A percentile compares a stretch with the other conserved stretches of the same genome.
Evolutionary conservation across 2,888 invertebrate species (phyloP).

Genomic region (Noctua fimbriata): DNA sequence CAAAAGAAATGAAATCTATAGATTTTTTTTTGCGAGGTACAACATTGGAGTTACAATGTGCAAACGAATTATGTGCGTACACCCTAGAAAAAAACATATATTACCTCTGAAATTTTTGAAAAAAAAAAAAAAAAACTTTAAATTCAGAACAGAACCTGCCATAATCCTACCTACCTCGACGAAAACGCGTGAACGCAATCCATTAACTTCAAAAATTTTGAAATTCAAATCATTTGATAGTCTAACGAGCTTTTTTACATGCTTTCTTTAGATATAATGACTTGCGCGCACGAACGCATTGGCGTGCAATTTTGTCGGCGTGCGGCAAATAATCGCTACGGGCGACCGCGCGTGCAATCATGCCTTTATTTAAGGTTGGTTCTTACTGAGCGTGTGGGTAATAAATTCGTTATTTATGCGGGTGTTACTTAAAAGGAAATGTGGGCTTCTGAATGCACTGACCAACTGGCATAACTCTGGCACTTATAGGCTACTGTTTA

Average conservation of each 20-base stretch:
- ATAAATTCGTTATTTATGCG: constrained; percentile 31
- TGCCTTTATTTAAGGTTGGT: constrained; percentile 70
- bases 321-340: constrained; percentile 87
- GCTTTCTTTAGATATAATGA: constrained; percentile 67
- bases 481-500: constrained; percentile 22
- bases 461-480: background rate
- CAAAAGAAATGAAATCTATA: background rate
- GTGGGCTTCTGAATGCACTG: constrained; percentile 5
- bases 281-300: constrained; percentile 73
- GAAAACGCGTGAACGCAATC: constrained; percentile 45
- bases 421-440: constrained; percentile 17
- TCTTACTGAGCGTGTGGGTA: constrained; percentile 68
- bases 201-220: constrained; percentile 51
- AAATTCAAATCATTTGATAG: constrained; percentile 64
- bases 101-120: background rate
- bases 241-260: constrained; percentile 66
- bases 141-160: background rate
- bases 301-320: constrained; percentile 85
- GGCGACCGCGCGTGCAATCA: constrained; percentile 82
- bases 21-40: background rate
- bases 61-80: background rate
- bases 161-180: constrained; percentile 23
- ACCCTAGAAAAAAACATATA: background rate
- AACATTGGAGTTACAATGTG: background rate
- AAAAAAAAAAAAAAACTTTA: background rate